Base-by-base conservation (phyloP, 2,888 invertebrate genomes). In the Ernsta delagoae region DNA sequence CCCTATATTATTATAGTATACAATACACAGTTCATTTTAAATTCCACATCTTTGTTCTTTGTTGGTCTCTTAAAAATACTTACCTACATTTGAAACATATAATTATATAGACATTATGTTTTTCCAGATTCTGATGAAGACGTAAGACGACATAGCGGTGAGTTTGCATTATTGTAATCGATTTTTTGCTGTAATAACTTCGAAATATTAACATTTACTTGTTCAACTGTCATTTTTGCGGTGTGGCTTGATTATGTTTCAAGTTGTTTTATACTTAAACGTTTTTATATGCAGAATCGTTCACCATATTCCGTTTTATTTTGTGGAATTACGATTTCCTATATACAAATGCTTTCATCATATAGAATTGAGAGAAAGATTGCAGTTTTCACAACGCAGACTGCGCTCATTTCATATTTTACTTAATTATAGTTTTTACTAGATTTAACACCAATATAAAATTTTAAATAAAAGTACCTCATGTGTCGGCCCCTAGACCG, bases 101-200 rank as follows among this genome's bases (percentile, higher is more conserved):
- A 79, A 85, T 85, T 84, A 81, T 78, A 81, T 85, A 79, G 75
- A 72, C 77, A 82, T 83, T 82, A 79, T 77, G 76, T 81, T 84
- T 74, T 86, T 79, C 70, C 88, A 88, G 87, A 81, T 80, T 74
- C 70, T 74, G 66, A 62, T 62, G 68, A 68, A 62, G 75, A 74
- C 71, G 72, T 74, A 75, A 70, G 71, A 65, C n/a, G 69, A 74
- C 69, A 71, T 65, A 75, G 73, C 75, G 81, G 83, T 83, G 71
- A 82, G 84, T 80, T 74, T 70, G 71, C 67, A 62, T 68, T 66
- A 70, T 64, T 70, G 62, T 70, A 75, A 74, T 73, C 60, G 71
- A 72, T 71, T 71, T 73, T 71, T 71, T 70, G 65, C 59, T 64
- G 61, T 60, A 36, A 67, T 64, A 70, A 41, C 39, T 54, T 43